These are phyloP conservation scores for Pseudococcus longispinus DNA, from an alignment of 2,888 invertebrate genomes.

Conservation along the genomic window DNA sequence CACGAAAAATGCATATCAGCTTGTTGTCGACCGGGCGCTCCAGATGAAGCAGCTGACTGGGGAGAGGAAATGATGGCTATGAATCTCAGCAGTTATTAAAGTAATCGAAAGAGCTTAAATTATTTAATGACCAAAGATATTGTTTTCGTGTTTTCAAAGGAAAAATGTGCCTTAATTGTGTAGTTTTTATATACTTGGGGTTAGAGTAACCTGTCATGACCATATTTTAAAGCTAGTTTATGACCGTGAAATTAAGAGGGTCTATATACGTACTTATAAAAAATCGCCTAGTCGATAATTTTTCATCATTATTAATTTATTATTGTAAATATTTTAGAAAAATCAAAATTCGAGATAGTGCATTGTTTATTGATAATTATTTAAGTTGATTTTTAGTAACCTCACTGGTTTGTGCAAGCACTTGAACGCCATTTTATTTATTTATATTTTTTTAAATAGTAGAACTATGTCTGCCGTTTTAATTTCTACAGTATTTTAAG, in stretches of 20 bases:
- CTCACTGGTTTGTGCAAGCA: slow-evolving; percentile 7
- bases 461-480: not conserved
- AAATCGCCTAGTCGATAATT: not conserved
- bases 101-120: not conserved
- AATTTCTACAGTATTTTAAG: not conserved
- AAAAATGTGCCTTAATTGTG: slow-evolving; percentile 11
- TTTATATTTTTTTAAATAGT: not conserved
- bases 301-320: not conserved
- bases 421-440: not conserved
- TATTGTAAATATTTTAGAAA: not conserved
- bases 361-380: not conserved
- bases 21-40: slow-evolving; percentile 68
- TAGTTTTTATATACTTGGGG: not conserved
- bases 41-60: slow-evolving; percentile 71
- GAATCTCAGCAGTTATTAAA: slow-evolving; percentile 71
- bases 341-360: not conserved
- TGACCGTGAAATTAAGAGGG: not conserved
- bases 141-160: not conserved
- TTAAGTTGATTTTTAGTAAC: not conserved
- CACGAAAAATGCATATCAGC: slow-evolving; percentile 68
- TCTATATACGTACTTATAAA: not conserved
- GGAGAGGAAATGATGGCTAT: slow-evolving; percentile 89
- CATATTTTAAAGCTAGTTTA: not conserved
- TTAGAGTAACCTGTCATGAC: not conserved
- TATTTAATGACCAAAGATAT: not conserved